Conservation (phyloP, 1,140 invertebrate genomes). For the Eubasilissa regina region DNA sequence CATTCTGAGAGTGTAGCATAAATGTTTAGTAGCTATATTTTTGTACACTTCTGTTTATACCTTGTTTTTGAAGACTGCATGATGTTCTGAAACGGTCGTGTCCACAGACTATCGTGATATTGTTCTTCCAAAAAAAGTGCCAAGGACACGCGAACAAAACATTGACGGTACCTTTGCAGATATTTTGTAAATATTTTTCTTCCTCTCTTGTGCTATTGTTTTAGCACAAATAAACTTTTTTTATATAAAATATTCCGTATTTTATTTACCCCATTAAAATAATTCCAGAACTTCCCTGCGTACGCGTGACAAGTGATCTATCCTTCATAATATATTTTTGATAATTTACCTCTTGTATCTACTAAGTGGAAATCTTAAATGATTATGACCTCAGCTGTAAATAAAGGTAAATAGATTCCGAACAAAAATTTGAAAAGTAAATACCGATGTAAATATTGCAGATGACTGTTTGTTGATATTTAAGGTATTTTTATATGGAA, state of each 20-base stretch:
- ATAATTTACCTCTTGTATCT: neutral
- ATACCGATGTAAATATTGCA: too few relatives aligned
- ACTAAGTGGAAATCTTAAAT: neutral
- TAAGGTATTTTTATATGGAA: too few relatives aligned
- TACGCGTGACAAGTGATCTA: neutral
- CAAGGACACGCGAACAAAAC: slow-evolving; percentile 7
- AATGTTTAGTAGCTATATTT: slow-evolving; percentile 7
- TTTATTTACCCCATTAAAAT: neutral
- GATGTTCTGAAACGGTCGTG: neutral
- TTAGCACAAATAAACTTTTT: slow-evolving; percentile 48
- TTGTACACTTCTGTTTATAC: slow-evolving; percentile 27
- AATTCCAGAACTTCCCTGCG: neutral
- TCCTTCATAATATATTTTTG: neutral
- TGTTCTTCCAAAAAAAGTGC: neutral
- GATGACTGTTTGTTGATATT: too few relatives aligned
- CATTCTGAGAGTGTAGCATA: slow-evolving; percentile 5
- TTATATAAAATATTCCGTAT: neutral
- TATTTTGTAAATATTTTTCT: slow-evolving; percentile 48
- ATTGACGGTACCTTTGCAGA: neutral
- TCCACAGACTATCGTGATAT: slow-evolving; percentile 11
- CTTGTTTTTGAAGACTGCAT: neutral
- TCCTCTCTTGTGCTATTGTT: slow-evolving; percentile 29
- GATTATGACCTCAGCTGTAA: neutral
- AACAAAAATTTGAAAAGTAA: too few relatives aligned
- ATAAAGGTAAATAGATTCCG: neutral